Percentiles rank a stretch among this genome's conserved stretches.
These are phyloP conservation scores for Lasioglossum oenotherae DNA, from an alignment of 2,888 invertebrate genomes.

Conservation along the genomic window DNA sequence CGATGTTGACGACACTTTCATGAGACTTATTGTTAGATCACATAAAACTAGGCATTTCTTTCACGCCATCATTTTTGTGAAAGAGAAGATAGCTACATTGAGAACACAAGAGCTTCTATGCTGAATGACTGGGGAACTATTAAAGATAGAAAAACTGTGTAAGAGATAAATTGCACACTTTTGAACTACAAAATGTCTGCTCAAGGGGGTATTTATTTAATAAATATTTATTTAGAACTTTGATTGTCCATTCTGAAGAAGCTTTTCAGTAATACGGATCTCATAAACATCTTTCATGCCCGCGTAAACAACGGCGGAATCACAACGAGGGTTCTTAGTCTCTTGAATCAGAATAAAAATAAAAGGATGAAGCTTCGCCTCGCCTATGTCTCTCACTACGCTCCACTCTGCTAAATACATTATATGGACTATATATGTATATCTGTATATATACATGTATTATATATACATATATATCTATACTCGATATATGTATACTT, in stretches of 20 bases:
- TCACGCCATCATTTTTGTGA: not conserved
- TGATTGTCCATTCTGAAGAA: conserved; percentile 12
- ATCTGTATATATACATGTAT: conserved; percentile 12
- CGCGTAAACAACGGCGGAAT: conserved; percentile 58
- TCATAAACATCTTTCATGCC: conserved; percentile 25
- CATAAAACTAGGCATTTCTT: not conserved
- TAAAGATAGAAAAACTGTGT: not conserved
- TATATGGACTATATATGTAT: conserved; percentile 62
- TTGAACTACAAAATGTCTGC: not conserved
- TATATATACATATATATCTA: conserved; percentile 35
- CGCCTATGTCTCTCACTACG: conserved; percentile 84
- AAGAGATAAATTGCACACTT: not conserved
- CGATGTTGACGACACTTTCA: not conserved
- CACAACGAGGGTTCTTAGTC: conserved; percentile 69
- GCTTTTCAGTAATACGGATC: not conserved
- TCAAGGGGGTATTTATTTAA: not conserved
- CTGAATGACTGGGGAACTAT: not conserved
- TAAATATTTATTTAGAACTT: not conserved
- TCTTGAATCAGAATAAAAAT: conserved; percentile 79
- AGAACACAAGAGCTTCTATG: not conserved
- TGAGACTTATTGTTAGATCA: not conserved
- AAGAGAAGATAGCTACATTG: not conserved
- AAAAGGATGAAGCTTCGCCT: conserved; percentile 83
- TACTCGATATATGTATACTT: conserved; percentile 15
- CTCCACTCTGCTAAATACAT: conserved; percentile 82